Base-by-base conservation (phyloP, 2,113 vertebrate species). In the Thamnophis sirtalis region DNA sequence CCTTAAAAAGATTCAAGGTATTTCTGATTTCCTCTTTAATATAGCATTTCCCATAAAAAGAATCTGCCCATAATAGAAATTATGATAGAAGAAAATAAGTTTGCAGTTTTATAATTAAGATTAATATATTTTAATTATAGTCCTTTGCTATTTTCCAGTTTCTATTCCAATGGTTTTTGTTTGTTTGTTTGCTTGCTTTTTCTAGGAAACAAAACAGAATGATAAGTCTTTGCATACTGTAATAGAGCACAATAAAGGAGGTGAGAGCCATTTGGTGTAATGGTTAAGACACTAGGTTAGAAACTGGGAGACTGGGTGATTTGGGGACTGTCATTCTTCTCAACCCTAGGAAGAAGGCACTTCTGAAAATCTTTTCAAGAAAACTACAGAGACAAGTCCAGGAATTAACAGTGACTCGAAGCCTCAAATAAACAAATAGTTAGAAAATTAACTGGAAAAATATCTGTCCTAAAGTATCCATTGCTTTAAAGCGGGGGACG, bases 1-100 rank as follows among this genome's bases (percentile, higher is more conserved):
- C 48, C 73, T 55, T 85, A 22, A 80, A 85, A 11, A 73, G 1
- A 88, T 95, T 91, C 15, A 89, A 85, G 58, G 28, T 86, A 48
- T n/a, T 91, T 86, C 9, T 0, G 80, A 93, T 94, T 88, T 93
- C 90, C 92, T 1, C 55, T 95, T 95, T 92, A 24, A 80, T 80
- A 43, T 80, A 43, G 33, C 7, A 80, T 80, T 80, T 80, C 3
- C 73, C 33, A 43, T 43, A 21, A 3, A 80, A 80, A 80, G 13
- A 43, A 80, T 38, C n/a, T 80, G 6, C 8, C 68, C 33, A 15
- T 38, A 38, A 19, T 19, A 38, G 5, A 73, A 73, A 73, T 73
- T 73, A 33, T 33, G n/a, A 73, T 17, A 73, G 15, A 73, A 73
- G n/a, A 33, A 73, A 73, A 38, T 80, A 38, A 80, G 3, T 80